Evolutionary conservation across 2,113 vertebrate genomes (phyloP).

Genomic region (Clupea harengus): DNA sequence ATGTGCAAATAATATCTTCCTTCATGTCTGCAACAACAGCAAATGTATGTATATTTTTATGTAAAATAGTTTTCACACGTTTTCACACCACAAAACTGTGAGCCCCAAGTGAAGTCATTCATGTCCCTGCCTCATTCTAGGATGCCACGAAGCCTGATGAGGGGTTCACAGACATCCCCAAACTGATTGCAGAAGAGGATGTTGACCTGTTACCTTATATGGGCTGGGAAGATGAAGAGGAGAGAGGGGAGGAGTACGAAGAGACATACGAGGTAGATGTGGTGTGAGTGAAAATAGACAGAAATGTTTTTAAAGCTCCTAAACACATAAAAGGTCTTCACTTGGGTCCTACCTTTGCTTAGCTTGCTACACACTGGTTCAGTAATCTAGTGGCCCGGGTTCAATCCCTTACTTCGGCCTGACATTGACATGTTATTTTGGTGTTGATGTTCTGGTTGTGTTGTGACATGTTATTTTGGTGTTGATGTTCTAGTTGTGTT

Average conservation of each 20-base stretch:
- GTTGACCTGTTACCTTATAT: slow-evolving; percentile 82
- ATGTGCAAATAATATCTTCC: no score
- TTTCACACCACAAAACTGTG: not conserved
- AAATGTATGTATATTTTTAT: no score
- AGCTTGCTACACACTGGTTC: no score
- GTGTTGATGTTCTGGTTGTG: no score
- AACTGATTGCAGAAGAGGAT: slow-evolving; percentile 75
- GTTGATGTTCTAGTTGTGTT: not conserved
- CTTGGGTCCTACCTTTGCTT: no score
- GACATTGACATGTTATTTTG: no score
- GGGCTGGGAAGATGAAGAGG: slow-evolving; percentile 57
- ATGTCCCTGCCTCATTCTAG: slow-evolving; percentile 36
- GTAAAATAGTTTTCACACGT: not conserved
- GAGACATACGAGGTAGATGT: not conserved
- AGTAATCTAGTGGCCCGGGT: no score
- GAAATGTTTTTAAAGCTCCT: not conserved
- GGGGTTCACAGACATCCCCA: slow-evolving; percentile 67
- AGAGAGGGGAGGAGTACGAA: not conserved
- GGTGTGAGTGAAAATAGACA: not conserved
- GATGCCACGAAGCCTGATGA: slow-evolving; percentile 47
- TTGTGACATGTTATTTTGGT: not conserved
- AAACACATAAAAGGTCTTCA: no score
- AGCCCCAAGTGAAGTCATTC: not conserved
- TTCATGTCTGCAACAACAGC: not conserved
- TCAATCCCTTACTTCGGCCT: no score